phyloP scores from a whole-genome alignment of 2,113 vertebrate genomes.

The Tyrannus savana region DNA sequence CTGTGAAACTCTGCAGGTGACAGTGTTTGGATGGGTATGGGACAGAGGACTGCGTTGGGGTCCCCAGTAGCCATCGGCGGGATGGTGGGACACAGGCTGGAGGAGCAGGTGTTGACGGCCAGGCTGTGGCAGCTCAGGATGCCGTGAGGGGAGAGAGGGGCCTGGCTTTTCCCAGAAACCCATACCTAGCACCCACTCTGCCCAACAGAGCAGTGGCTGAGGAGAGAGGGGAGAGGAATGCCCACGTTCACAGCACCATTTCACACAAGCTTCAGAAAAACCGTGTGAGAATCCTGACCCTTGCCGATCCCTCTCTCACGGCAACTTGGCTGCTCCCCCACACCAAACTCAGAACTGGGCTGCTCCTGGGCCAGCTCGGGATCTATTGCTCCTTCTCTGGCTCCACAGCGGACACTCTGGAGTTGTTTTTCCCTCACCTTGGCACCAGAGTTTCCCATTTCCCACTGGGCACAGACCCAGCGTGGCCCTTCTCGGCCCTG shows the following conservation, averaged over 20 bases:
- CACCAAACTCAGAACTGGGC: not conserved
- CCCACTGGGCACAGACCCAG: not conserved
- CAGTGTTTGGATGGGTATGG: not conserved
- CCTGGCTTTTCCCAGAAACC: not conserved
- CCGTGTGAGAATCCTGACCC: not conserved
- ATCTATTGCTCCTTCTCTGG: not conserved
- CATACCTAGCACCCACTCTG: fast-evolving
- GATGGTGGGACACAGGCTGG: fast-evolving
- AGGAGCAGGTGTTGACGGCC: fast-evolving
- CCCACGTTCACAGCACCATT: not conserved
- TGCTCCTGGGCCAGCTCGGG: not conserved
- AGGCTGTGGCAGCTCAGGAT: not conserved
- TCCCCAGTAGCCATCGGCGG: fast-evolving
- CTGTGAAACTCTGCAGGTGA: not conserved
- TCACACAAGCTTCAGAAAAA: not conserved
- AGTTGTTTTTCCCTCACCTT: not conserved
- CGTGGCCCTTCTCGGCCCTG: fast-evolving
- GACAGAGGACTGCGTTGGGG: not conserved
- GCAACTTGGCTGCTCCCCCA: fast-evolving
- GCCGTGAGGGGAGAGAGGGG: not conserved
- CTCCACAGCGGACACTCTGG: fast-evolving
- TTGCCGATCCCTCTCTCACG: too few relatives aligned
- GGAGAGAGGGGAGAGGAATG: not conserved
- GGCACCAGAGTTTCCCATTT: not conserved
- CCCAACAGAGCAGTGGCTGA: not conserved